Percentiles rank a stretch among this genome's conserved stretches.
phyloP scores from a whole-genome alignment of 2,797 vertebrate genomes.

The Characodon lateralis region DNA sequence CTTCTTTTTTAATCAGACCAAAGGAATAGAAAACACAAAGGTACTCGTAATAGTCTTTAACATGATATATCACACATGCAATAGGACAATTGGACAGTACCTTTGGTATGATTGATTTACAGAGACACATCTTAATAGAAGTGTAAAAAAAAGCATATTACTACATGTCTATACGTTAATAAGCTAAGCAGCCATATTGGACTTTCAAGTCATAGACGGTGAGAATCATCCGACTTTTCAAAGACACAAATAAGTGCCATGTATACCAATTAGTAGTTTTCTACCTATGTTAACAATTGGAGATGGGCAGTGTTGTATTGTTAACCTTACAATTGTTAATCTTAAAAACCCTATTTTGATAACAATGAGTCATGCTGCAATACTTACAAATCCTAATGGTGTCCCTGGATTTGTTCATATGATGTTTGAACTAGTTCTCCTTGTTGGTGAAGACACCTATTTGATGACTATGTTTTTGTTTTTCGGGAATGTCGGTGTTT shows the following conservation, averaged over 20 bases:
- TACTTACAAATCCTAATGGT: not conserved
- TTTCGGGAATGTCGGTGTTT: not conserved
- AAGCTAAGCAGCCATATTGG: not conserved
- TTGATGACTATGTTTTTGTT: not conserved
- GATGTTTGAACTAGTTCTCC: not conserved
- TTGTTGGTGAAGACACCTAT: not conserved
- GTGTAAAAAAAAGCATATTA: not conserved
- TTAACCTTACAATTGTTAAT: too few species aligned
- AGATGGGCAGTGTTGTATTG: not conserved
- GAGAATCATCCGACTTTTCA: too few species aligned
- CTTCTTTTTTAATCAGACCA: not conserved
- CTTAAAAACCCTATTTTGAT: not conserved
- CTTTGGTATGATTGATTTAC: not conserved
- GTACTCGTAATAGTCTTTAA: not conserved
- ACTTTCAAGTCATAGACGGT: not conserved
- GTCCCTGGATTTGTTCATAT: not conserved
- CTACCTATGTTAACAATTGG: not conserved
- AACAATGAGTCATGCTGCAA: not conserved
- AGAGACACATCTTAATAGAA: not conserved
- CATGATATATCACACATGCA: not conserved
- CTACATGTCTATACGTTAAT: not conserved
- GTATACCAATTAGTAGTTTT: not conserved
- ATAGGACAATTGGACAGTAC: too few species aligned
- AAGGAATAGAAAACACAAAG: not conserved
- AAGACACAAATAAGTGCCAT: too few species aligned